Evolutionary conservation across 2,797 vertebrate species (phyloP).

Genomic region (Enteromius afrohamiltoni): DNA sequence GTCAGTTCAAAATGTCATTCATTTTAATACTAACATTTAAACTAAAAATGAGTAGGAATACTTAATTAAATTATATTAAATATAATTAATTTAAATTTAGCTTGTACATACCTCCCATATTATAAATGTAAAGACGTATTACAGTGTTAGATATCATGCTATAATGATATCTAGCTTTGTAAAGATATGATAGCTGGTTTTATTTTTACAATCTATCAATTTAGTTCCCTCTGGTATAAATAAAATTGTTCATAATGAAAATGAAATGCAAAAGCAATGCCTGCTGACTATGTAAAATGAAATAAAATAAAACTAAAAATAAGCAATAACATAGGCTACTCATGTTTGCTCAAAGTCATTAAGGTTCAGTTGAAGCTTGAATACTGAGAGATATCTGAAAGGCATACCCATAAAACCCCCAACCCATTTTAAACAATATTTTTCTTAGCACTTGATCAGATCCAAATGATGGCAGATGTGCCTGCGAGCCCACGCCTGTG

Average conservation of each 20-base stretch:
- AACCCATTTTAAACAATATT: background rate
- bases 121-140: background rate
- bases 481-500: constrained; percentile 39
- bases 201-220: background rate
- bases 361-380: background rate
- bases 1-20: background rate
- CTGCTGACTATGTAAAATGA: background rate
- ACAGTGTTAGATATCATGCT: background rate
- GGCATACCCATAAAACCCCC: background rate
- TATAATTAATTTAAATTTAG: background rate
- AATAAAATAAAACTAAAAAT: too few species aligned
- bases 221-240: background rate
- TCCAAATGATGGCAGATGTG: constrained; percentile 40
- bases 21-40: background rate
- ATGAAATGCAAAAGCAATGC: background rate
- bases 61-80: background rate
- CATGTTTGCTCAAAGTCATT: background rate
- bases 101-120: background rate
- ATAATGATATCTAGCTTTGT: too few species aligned
- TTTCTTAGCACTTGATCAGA: constrained; percentile 11
- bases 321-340: background rate
- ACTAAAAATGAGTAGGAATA: background rate
- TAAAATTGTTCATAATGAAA: background rate
- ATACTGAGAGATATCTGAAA: background rate
- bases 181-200: background rate